Evolutionary conservation across 2,888 invertebrate genomes (phyloP).

Genomic region (Pedicia rivosa): DNA sequence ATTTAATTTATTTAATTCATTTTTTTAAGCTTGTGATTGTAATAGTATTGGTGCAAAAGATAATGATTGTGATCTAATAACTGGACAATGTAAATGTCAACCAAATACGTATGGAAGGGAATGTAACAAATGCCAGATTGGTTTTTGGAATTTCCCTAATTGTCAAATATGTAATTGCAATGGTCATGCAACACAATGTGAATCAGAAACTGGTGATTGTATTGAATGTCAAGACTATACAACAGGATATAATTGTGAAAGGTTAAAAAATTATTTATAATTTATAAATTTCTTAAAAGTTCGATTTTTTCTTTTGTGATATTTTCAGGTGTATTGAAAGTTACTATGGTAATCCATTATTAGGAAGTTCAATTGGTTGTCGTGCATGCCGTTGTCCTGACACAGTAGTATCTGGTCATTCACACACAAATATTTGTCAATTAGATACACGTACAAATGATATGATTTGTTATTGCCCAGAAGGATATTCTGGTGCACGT

Average conservation of each 20-base stretch:
- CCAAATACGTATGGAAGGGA: conserved; percentile 87
- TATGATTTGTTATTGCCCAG: conserved; percentile 78
- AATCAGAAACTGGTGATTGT: conserved; percentile 79
- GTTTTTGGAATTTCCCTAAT: conserved; percentile 95
- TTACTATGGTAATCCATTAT: conserved; percentile 88
- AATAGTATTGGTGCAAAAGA: conserved; percentile 87
- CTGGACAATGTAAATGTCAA: conserved; percentile 84
- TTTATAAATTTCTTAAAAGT: conserved; percentile 14
- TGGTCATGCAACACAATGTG: conserved; percentile 89
- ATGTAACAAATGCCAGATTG: conserved; percentile 91
- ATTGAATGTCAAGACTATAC: conserved; percentile 75
- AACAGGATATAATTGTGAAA: conserved; percentile 77
- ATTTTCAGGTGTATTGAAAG: conserved; percentile 56
- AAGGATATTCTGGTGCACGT: conserved; percentile 69
- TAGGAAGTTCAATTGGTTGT: conserved; percentile 82
- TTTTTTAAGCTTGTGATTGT: conserved; percentile 67
- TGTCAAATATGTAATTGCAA: conserved; percentile 94
- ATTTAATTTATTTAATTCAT: not conserved
- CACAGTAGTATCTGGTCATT: conserved; percentile 60
- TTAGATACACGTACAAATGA: conserved; percentile 71
- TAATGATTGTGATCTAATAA: conserved; percentile 81
- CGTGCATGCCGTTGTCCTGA: conserved; percentile 92
- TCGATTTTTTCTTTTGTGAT: conserved; percentile 14
- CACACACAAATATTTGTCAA: conserved; percentile 78
- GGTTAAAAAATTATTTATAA: conserved; percentile 19